A percentile compares a stretch with the other conserved stretches of the same genome.
Evolutionary conservation across 1,140 invertebrate species (phyloP).

Genomic region (Goniozus legneri): DNA sequence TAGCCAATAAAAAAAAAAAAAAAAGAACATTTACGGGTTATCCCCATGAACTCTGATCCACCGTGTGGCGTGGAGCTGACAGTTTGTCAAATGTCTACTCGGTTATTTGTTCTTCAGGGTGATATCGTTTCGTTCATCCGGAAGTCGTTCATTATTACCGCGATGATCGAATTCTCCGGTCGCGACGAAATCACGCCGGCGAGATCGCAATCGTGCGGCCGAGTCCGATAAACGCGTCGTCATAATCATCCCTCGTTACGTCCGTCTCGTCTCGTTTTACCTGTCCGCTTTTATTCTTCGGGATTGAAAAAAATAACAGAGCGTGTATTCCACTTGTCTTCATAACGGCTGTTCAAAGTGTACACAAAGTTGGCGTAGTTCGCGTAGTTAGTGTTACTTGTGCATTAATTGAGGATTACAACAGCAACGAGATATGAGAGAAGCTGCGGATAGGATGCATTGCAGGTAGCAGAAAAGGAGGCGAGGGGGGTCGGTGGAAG

Average conservation of each 20-base stretch:
- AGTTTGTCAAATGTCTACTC: slow-evolving; percentile 33
- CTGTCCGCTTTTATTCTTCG: slow-evolving; percentile 4
- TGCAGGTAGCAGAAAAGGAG: background rate
- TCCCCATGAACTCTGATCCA: slow-evolving; percentile 34
- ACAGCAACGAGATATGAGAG: slow-evolving; percentile 26
- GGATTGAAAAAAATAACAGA: too few species aligned
- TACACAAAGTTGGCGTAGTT: slow-evolving; percentile 28
- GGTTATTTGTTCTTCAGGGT: slow-evolving; percentile 31
- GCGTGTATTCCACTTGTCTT: too few species aligned
- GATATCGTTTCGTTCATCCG: slow-evolving; percentile 39
- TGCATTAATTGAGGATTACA: slow-evolving; percentile 40
- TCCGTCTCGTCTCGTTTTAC: too few species aligned
- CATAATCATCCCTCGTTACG: too few species aligned
- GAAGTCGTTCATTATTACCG: slow-evolving; percentile 36
- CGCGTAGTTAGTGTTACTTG: slow-evolving; percentile 35
- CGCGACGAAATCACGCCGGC: too few species aligned
- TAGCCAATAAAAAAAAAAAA: slow-evolving; percentile 18
- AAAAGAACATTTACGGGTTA: slow-evolving; percentile 23
- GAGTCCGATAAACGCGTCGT: too few species aligned
- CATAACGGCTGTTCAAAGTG: slow-evolving; percentile 22
- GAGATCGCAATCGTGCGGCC: slow-evolving; percentile 6
- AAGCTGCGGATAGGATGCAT: background rate
- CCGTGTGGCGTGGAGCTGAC: slow-evolving; percentile 30
- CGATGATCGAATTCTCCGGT: slow-evolving; percentile 27
- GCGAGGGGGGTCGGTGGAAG: background rate